Conservation (phyloP, 2,888 invertebrate genomes). For the Sphaeridia pumilis region DNA sequence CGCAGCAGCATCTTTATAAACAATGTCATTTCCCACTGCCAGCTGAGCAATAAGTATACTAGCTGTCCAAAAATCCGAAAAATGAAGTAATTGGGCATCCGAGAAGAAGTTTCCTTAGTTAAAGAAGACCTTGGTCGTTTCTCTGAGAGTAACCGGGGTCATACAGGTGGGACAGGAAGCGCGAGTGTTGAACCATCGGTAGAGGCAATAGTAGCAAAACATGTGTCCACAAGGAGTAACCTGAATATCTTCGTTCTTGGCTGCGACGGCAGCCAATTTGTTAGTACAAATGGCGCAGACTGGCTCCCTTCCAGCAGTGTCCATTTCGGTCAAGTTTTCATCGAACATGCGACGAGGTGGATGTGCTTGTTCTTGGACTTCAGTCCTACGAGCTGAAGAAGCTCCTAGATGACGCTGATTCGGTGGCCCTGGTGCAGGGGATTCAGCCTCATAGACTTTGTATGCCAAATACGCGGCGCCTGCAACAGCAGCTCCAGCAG, state of each 20-base stretch:
- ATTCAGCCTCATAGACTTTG: background rate
- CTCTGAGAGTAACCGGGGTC: background rate
- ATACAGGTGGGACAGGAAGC: slow-evolving; percentile 4
- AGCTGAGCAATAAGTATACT: too few relatives aligned
- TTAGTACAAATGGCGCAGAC: background rate
- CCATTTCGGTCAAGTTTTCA: background rate
- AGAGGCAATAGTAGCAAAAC: slow-evolving; percentile 3
- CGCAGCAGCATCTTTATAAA: too few relatives aligned
- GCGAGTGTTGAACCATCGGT: background rate
- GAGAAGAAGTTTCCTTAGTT: too few relatives aligned
- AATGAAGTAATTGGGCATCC: too few relatives aligned
- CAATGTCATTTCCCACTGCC: too few relatives aligned
- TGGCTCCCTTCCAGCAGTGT: background rate
- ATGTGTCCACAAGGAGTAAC: slow-evolving; percentile 8
- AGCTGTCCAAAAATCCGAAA: too few relatives aligned
- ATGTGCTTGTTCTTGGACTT: background rate
- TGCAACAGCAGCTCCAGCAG: background rate
- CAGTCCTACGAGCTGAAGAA: too few relatives aligned
- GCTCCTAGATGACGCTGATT: too few relatives aligned
- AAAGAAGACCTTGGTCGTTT: slow-evolving; percentile 2
- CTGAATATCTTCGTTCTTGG: slow-evolving; percentile 3
- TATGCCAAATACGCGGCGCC: background rate
- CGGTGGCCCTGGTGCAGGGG: background rate
- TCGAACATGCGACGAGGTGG: background rate
- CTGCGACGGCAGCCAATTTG: background rate